Percentiles rank a stretch among this genome's conserved stretches.
These are phyloP conservation scores for Teinopalpus imperialis DNA, from an alignment of 2,888 invertebrate species.

Conservation along the genomic window DNA sequence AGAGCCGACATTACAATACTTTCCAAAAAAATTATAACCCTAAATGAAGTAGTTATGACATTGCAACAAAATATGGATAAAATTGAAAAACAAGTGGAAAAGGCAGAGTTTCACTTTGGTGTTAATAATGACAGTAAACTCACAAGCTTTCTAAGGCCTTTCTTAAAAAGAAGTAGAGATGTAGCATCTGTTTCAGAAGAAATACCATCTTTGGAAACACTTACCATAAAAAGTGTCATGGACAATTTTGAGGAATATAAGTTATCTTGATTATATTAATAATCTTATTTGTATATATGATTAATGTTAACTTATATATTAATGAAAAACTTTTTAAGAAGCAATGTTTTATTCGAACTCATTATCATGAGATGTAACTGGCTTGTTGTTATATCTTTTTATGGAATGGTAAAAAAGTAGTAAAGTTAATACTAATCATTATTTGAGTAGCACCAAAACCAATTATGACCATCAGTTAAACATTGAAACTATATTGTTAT, in stretches of 20 bases:
- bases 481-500: too few relatives aligned
- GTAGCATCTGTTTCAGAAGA: constrained; percentile 28
- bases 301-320: neutral
- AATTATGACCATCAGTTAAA: too few relatives aligned
- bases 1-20: constrained; percentile 75
- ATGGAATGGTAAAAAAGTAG: too few relatives aligned
- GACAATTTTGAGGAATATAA: constrained; percentile 48
- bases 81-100: constrained; percentile 82
- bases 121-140: constrained; percentile 80
- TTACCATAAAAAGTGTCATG: constrained; percentile 53
- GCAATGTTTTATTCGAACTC: neutral
- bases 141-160: constrained; percentile 83
- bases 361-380: too few relatives aligned
- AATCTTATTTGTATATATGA: neutral
- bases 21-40: constrained; percentile 77
- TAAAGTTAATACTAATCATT: too few relatives aligned
- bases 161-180: constrained; percentile 68
- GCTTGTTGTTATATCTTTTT: too few relatives aligned
- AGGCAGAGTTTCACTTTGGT: constrained; percentile 83
- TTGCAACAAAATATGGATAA: constrained; percentile 76
- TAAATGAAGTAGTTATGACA: constrained; percentile 77
- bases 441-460: too few relatives aligned
- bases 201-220: constrained; percentile 33
- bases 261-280: constrained; percentile 4
- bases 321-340: constrained; percentile 1